These are phyloP conservation scores for Plumapathes pennacea DNA, from an alignment of 92 coral and sea anemone species.

Conservation along the genomic window DNA sequence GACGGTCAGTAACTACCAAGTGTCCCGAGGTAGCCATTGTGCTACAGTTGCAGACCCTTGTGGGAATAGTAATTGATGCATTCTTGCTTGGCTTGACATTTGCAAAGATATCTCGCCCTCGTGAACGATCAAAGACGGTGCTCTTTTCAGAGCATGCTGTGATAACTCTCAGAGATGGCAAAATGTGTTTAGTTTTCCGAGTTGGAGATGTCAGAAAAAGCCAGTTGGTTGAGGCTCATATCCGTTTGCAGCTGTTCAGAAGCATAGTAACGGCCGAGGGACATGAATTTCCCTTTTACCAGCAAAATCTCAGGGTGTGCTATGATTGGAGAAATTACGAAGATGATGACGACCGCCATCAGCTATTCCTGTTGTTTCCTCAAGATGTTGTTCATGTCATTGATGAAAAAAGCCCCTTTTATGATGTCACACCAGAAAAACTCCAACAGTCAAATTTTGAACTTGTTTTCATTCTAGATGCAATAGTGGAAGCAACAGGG, in stretches of 20 bases:
- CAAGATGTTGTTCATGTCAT: conserved; percentile 74
- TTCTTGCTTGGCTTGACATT: conserved; percentile 85
- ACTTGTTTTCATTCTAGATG: conserved; percentile 81
- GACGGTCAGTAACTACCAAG: conserved; percentile 61
- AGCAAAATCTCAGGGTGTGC: conserved; percentile 72
- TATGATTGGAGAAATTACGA: conserved; percentile 71
- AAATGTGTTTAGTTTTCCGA: conserved; percentile 88
- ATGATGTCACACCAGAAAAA: conserved; percentile 61
- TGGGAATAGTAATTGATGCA: conserved; percentile 76
- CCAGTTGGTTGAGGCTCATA: conserved; percentile 78
- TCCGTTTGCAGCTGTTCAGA: conserved; percentile 70
- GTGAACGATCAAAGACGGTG: conserved; percentile 74
- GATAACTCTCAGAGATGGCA: conserved; percentile 74
- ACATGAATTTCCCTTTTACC: conserved; percentile 66
- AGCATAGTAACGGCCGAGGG: conserved; percentile 61
- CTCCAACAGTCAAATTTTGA: conserved; percentile 70
- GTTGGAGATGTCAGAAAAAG: conserved; percentile 88
- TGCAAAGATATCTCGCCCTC: conserved; percentile 89
- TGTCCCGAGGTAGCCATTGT: conserved; percentile 82
- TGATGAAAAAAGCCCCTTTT: conserved; percentile 86
- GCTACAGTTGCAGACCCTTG: conserved; percentile 68
- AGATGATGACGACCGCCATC: conserved; percentile 57
- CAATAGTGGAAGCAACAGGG: conserved; percentile 92
- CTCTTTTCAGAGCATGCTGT: conserved; percentile 79
- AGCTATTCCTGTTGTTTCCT: conserved; percentile 75